These are phyloP conservation scores for Coenonympha glycerion DNA, from an alignment of 2,888 invertebrate genomes.

Conservation along the genomic window DNA sequence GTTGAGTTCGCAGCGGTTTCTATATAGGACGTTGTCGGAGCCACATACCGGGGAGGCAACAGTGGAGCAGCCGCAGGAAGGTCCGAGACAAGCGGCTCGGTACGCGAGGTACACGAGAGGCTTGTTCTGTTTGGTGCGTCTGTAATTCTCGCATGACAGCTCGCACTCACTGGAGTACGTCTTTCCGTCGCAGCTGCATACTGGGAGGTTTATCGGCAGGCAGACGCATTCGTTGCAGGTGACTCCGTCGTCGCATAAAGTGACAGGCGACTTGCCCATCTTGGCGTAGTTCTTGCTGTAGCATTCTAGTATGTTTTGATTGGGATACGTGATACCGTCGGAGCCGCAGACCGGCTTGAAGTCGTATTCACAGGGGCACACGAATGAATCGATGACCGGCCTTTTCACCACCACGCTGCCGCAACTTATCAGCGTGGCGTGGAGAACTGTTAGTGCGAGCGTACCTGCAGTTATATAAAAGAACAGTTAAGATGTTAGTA, in stretches of 20 bases:
- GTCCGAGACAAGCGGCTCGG: conserved; percentile 28
- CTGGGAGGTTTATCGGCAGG: conserved; percentile 30
- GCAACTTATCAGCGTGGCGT: neutral
- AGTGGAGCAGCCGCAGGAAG: conserved; percentile 25
- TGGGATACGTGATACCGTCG: conserved; percentile 29
- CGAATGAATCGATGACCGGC: conserved; percentile 16
- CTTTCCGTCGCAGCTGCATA: conserved; percentile 39
- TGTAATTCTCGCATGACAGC: conserved; percentile 30
- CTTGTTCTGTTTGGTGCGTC: conserved; percentile 21
- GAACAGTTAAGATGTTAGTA: neutral
- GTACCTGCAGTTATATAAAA: neutral
- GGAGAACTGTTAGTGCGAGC: neutral
- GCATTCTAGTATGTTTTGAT: conserved; percentile 29
- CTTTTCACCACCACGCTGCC: neutral
- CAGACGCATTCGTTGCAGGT: conserved; percentile 29
- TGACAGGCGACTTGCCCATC: conserved; percentile 10
- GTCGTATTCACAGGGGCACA: conserved; percentile 28
- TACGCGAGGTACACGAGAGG: conserved; percentile 29
- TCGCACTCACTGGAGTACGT: conserved; percentile 34
- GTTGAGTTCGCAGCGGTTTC: conserved; percentile 31
- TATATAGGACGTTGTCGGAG: conserved; percentile 30
- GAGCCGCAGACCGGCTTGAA: conserved; percentile 37
- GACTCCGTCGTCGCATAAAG: conserved; percentile 1
- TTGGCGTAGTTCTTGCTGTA: conserved; percentile 16
- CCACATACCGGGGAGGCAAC: conserved; percentile 32